Evolutionary conservation across 92 coral and sea anemone genomes (phyloP).

Genomic region (Siderastrea siderea): DNA sequence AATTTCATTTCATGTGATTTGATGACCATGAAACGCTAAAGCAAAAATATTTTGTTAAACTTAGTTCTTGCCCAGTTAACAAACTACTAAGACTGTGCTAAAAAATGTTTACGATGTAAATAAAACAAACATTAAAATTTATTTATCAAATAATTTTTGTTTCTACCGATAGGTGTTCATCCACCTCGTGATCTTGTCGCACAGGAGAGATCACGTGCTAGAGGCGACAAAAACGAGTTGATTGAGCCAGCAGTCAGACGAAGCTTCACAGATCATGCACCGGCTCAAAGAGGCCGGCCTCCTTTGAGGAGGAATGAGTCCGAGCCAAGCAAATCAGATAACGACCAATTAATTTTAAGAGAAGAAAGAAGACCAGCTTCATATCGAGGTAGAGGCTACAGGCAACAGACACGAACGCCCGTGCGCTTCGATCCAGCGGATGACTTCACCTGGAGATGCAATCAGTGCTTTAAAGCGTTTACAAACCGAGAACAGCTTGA

Average conservation of each 20-base stretch:
- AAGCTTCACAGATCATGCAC: constrained; percentile 75
- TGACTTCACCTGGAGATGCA: constrained; percentile 92
- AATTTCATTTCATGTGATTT: too few species aligned
- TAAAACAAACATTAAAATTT: not conserved
- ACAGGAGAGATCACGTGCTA: constrained; percentile 87
- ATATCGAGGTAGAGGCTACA: constrained; percentile 86
- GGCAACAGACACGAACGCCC: constrained; percentile 40
- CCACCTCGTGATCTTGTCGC: constrained; percentile 99
- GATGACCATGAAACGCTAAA: too few species aligned
- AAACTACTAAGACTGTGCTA: too few species aligned
- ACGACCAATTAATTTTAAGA: constrained; percentile 37
- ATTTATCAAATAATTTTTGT: too few species aligned
- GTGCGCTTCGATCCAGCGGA: constrained; percentile 77
- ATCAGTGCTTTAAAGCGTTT: constrained; percentile 93
- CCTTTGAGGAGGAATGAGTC: constrained; percentile 77
- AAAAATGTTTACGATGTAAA: not conserved
- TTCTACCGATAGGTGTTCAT: constrained; percentile 84
- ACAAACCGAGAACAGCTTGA: constrained; percentile 90
- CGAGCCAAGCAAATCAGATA: constrained; percentile 78
- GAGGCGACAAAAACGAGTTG: constrained; percentile 64
- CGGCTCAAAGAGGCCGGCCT: constrained; percentile 92
- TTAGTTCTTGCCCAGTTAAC: too few species aligned
- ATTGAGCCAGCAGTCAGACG: constrained; percentile 80
- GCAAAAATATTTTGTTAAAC: too few species aligned
- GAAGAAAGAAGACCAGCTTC: constrained; percentile 85